Evolutionary conservation across 1,140 invertebrate species (phyloP).

Genomic region (Gryon sp.): DNA sequence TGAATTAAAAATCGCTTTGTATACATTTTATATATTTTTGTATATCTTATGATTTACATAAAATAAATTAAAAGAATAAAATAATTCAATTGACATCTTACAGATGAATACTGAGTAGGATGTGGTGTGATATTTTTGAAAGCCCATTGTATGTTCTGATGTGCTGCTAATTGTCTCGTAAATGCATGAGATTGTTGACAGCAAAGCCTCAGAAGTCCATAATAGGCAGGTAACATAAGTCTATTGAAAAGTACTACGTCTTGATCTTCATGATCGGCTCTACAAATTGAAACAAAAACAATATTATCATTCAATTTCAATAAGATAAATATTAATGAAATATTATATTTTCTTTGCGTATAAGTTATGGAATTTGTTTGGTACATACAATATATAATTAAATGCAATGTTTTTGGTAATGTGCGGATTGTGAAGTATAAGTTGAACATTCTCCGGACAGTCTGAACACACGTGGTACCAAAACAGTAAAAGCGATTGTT

Average conservation of each 20-base stretch:
- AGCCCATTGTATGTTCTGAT: conserved; percentile 97
- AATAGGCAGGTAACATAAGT: conserved; percentile 96
- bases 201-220: conserved; percentile 92
- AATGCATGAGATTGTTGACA: conserved; percentile 92
- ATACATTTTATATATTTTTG: too few relatives aligned
- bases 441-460: conserved; percentile 94
- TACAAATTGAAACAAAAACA: conserved; percentile 74
- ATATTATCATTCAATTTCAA: conserved; percentile 38
- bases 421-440: conserved; percentile 90
- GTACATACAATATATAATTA: conserved; percentile 96
- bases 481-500: conserved; percentile 93
- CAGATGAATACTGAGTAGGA: conserved; percentile 92
- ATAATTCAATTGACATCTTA: conserved; percentile 74
- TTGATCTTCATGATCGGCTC: conserved; percentile 96
- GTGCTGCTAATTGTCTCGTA: conserved; percentile 90
- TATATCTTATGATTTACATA: too few relatives aligned
- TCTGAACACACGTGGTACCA: conserved; percentile 95
- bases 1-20: neutral
- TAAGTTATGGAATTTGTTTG: conserved; percentile 6
- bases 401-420: conserved; percentile 96
- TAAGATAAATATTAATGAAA: too few relatives aligned
- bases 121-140: conserved; percentile 97
- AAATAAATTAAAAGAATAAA: neutral
- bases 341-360: too few relatives aligned
- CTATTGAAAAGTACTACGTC: conserved; percentile 96